Percentiles rank a stretch among this genome's conserved stretches.
Conservation (phyloP, 2,797 vertebrate species). For the Pantherophis vulpinus region DNA sequence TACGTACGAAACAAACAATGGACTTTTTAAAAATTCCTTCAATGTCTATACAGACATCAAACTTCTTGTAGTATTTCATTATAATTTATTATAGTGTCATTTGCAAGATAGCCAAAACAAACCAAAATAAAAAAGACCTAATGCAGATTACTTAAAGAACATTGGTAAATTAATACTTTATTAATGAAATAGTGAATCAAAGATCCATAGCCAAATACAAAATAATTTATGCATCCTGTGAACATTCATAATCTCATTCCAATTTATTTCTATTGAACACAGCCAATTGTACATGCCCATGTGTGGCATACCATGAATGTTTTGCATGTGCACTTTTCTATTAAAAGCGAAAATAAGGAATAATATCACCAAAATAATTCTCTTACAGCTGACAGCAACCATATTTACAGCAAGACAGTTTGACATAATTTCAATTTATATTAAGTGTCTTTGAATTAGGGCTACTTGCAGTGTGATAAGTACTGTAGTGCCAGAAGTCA, state of each 20-base stretch:
- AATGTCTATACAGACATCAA: not conserved
- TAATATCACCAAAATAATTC: not conserved
- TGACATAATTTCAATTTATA: not conserved
- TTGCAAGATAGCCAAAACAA: not conserved
- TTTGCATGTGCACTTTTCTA: not conserved
- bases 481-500: not conserved
- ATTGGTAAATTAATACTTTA: not conserved
- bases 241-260: not conserved
- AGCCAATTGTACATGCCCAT: not conserved
- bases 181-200: not conserved
- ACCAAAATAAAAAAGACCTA: not conserved
- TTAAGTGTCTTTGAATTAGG: not conserved
- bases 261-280: not conserved
- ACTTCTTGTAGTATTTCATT: not conserved
- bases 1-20: not conserved
- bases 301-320: not conserved
- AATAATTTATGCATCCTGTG: not conserved
- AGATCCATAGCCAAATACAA: not conserved
- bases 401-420: not conserved
- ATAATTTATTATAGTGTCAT: not conserved
- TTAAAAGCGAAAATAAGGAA: not conserved
- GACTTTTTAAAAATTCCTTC: not conserved
- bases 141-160: not conserved
- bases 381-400: not conserved
- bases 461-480: not conserved